Conservation (phyloP, 2,113 vertebrate genomes). For the Mirounga angustirostris region DNA sequence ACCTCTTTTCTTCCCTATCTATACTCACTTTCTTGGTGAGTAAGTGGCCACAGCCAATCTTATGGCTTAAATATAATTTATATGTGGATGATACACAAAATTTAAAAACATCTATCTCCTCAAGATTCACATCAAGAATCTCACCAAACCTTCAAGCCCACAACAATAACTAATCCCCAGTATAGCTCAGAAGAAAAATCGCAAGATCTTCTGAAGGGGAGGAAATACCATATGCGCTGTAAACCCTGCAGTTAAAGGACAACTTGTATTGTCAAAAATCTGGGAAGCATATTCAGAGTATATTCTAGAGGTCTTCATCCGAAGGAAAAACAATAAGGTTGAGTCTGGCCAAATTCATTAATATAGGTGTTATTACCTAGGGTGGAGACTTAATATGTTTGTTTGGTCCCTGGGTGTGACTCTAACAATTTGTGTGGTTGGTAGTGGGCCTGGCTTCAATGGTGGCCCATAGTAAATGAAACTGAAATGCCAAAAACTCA, state of each 20-base stretch:
- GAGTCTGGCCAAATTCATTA: not conserved
- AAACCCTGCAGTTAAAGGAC: not conserved
- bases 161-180: not conserved
- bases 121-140: not conserved
- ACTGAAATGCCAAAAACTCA: not conserved
- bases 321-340: not conserved
- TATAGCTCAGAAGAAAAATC: not conserved
- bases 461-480: not conserved
- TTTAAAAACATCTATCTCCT: not conserved
- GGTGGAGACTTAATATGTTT: not conserved
- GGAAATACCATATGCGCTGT: not conserved
- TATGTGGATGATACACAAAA: not conserved
- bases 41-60: not conserved
- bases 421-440: not conserved
- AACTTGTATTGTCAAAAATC: not conserved
- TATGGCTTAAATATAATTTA: not conserved
- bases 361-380: not conserved
- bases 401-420: not conserved
- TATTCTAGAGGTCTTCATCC: not conserved
- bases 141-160: not conserved
- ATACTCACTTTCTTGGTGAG: not conserved
- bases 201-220: not conserved
- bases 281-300: not conserved
- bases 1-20: not conserved
- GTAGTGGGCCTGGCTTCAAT: not conserved